Evolutionary conservation across 2,888 invertebrate species (phyloP).

Genomic region (Adelphocoris suturalis): DNA sequence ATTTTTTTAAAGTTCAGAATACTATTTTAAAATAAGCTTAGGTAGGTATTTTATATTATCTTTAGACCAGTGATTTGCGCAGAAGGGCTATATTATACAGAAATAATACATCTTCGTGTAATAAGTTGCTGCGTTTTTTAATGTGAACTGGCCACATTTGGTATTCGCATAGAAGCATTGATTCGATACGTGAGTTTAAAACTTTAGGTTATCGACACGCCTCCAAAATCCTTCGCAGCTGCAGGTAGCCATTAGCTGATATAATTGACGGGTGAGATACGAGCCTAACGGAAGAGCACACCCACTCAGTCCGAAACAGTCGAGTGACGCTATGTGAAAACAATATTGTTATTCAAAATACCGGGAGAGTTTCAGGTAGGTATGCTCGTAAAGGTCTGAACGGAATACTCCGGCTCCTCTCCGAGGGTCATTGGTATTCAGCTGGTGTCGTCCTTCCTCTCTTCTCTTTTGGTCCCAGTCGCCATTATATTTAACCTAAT

Average conservation of each 20-base stretch:
- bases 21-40: too few species aligned
- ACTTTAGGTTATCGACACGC: conserved; percentile 30
- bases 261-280: conserved; percentile 49
- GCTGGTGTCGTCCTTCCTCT: neutral
- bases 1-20: too few species aligned
- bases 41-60: too few species aligned
- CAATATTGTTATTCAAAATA: conserved; percentile 45
- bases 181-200: neutral
- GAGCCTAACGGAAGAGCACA: conserved; percentile 47
- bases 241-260: conserved; percentile 51
- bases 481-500: conserved; percentile 54
- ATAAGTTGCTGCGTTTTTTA: too few species aligned
- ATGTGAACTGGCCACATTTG: neutral
- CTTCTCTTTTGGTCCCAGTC: conserved; percentile 21
- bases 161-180: neutral
- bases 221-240: neutral
- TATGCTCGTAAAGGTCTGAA: conserved; percentile 22
- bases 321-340: conserved; percentile 36
- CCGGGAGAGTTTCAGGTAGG: conserved; percentile 27
- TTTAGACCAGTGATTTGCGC: too few species aligned
- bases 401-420: conserved; percentile 20
- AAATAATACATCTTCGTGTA: too few species aligned
- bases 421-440: conserved; percentile 41
- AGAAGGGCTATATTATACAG: too few species aligned
- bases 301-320: conserved; percentile 51